Percentiles rank a stretch among this genome's conserved stretches.
phyloP scores from a whole-genome alignment of 2,113 vertebrate species.

The Dromas ardeola region DNA sequence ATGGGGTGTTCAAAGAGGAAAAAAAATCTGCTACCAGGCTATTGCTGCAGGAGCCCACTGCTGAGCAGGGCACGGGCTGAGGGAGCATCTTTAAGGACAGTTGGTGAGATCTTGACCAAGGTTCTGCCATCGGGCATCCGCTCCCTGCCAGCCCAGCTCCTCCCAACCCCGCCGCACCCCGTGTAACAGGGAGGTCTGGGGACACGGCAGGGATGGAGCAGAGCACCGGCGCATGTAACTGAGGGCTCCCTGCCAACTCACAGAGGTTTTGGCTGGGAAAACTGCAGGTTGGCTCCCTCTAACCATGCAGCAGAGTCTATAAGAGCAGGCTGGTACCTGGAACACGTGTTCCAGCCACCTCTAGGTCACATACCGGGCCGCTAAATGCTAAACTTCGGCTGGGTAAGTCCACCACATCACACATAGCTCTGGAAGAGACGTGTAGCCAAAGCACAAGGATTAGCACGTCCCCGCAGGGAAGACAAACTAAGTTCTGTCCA shows the following conservation, averaged over 20 bases:
- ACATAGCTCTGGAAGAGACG: neutral
- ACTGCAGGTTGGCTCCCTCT: neutral
- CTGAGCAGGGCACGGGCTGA: neutral
- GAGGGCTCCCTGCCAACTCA: neutral
- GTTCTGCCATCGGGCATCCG: neutral
- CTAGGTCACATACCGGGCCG: neutral
- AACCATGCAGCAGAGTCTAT: neutral
- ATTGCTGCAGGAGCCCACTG: neutral
- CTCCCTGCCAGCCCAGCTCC: neutral
- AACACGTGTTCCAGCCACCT: neutral
- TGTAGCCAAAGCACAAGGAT: neutral
- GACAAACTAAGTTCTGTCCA: neutral
- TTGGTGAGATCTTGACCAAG: accelerated
- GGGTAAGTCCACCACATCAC: neutral
- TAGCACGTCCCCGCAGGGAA: accelerated
- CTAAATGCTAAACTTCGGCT: neutral
- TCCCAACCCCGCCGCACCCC: neutral
- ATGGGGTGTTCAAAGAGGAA: neutral
- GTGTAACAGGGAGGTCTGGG: neutral
- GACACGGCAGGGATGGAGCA: neutral
- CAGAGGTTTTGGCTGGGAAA: neutral
- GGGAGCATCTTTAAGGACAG: neutral
- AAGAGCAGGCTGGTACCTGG: neutral
- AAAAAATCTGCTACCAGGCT: neutral
- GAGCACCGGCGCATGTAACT: neutral